Evolutionary conservation across 2,113 vertebrate species (phyloP), one percentile per base, ranked within the genome.

Genomic region (Dasyprocta punctata): DNA sequence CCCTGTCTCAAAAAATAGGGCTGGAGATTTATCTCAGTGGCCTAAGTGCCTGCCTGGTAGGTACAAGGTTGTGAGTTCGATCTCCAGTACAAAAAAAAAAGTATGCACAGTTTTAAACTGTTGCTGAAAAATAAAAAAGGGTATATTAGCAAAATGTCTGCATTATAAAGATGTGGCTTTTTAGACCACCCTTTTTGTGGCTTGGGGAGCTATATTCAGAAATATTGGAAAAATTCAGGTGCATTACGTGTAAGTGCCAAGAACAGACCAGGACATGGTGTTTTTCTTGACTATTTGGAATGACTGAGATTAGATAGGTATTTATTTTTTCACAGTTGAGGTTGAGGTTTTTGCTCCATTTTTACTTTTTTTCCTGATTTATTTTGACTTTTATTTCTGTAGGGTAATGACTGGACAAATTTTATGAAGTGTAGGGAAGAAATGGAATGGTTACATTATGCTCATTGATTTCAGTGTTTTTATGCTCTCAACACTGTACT

Each of bases 321-420:
- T 5, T 30, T 81, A 86, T 14, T 69, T 71, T n/a, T 69, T 92
- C 73, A 83, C 80, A 13, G 47, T 44, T 82, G n/a, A 73, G 38
- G 52, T 88, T 90, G 77, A 77, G 36, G 17, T 78, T 65, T 91
- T 85, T 82, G 3, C 56, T 95, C 63, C 14, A 11, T 58, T 81
- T 44, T n/a, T n/a, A n/a, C n/a, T n/a, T n/a, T 61, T 86, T 54
- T 26, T 41, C 10, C 19, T 10, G 65, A 13, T 86, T 94, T 85
- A 81, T 9, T 89, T 83, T 93, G 90, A 65, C n/a, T 95, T 94
- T 94, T 88, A 24, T 95, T 83, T 78, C 44, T 85, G 13, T 49
- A 20, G 49, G 16, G 2, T 78, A 90, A 78, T 87, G 22, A 30
- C n/a, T 69, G 1, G 13, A 63, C 58, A 22, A 58, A 88, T 91